Conservation (phyloP, 2,797 vertebrate species). For the Echeneis naucrates region DNA sequence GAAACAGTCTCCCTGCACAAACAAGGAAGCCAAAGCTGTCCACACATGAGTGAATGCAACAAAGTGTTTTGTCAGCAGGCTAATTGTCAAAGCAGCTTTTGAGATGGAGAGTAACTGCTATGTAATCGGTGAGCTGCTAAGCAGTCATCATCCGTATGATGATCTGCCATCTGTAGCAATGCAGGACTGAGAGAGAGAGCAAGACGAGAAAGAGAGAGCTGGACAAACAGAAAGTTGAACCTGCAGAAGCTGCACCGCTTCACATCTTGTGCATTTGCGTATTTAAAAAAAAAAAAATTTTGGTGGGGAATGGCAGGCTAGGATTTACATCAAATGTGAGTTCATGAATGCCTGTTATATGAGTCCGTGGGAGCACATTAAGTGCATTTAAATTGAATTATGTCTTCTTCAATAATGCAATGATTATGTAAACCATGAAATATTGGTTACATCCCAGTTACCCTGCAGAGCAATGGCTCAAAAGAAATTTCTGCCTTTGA, state of each 20-base stretch:
- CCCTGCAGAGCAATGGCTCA: slow-evolving; percentile 62
- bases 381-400: slow-evolving; percentile 38
- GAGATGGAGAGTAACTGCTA: slow-evolving; percentile 79
- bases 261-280: slow-evolving; percentile 45
- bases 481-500: slow-evolving; percentile 73
- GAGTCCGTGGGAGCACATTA: slow-evolving; percentile 29
- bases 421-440: slow-evolving; percentile 77
- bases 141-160: slow-evolving; percentile 81
- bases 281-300: slow-evolving; percentile 51
- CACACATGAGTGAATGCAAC: slow-evolving; percentile 71
- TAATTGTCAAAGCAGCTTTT: slow-evolving; percentile 81
- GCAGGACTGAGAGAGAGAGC: slow-evolving; percentile 43
- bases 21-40: slow-evolving; percentile 60
- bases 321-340: slow-evolving; percentile 31
- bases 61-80: slow-evolving; percentile 78
- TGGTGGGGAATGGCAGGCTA: slow-evolving; percentile 40
- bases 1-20: slow-evolving; percentile 55
- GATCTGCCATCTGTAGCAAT: slow-evolving; percentile 79
- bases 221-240: slow-evolving; percentile 35
- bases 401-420: slow-evolving; percentile 68
- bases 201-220: slow-evolving; percentile 4
- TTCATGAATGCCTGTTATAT: slow-evolving; percentile 34
- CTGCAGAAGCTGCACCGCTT: slow-evolving; percentile 29
- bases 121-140: slow-evolving; percentile 80
- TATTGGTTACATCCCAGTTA: slow-evolving; percentile 66